Evolutionary conservation across 1,140 invertebrate species (phyloP), one percentile per base, ranked within the genome.

Genomic region (Callitettix versicolor): DNA sequence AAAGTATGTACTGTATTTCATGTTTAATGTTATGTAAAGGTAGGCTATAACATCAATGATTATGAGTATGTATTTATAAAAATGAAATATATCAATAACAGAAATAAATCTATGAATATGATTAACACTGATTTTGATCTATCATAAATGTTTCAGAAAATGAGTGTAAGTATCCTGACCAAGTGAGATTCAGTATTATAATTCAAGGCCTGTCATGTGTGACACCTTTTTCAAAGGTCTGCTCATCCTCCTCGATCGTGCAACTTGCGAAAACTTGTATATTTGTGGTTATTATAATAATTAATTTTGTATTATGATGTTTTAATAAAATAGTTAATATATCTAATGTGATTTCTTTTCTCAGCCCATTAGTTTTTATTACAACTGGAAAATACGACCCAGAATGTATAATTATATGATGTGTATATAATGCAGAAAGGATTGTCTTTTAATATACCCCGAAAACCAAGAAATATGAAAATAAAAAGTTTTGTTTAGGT

Each of bases 141-240:
- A 11, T 38, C 20, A 20, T 48, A 22, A 12, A 30, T 36, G 21
- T 58, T 58, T 34, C 48, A 58, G 57, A 51, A 26, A 33, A 34
- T n/a, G 49, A 51, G 14, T 58, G 57, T 41, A 40, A 53, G 43
- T 49, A 24, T 21, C 57, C 53, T 17, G 34, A 51, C 24, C 51
- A 58, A 40, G 53, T 58, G n/a, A 50, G 18, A 17, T 58, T 58
- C 53, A 55, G 30, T 17, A 52, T 58, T 36, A 44, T 48, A 17
- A 21, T 58, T 14, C 26, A 58, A 30, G 57, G 53, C 36, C 53
- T 55, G 1, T 26, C 43, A 14, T 58, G 57, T 46, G 33, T 51
- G 11, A n/a, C 34, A 30, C 52, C 30, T 18, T 33, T 49, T 36
- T 18, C 9, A 14, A 6, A 15, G 9, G 40, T 48, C 14, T 54